phyloP scores from a whole-genome alignment of 2,113 vertebrate genomes.

The Cephalopholis sonnerati region DNA sequence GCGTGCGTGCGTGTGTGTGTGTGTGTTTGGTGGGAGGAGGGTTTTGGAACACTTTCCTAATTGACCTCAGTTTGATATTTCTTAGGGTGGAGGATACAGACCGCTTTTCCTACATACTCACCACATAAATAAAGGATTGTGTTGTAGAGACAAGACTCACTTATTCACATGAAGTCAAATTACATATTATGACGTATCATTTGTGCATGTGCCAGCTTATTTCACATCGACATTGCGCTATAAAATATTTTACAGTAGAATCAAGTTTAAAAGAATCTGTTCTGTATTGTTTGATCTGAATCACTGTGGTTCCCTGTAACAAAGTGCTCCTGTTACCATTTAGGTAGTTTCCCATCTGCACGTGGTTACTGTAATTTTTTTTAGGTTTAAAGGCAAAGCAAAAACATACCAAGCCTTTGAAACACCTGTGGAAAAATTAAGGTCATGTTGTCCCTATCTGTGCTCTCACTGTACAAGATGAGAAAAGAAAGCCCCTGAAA shows the following conservation, averaged over 20 bases:
- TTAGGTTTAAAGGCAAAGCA: constrained; percentile 49
- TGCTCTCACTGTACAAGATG: constrained; percentile 51
- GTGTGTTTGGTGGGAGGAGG: constrained; percentile 49
- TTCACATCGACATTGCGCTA: neutral
- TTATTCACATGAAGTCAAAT: constrained; percentile 22
- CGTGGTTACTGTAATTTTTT: constrained; percentile 42
- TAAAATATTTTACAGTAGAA: neutral
- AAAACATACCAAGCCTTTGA: constrained; percentile 38
- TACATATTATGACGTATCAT: neutral
- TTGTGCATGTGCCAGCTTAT: neutral
- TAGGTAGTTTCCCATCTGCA: constrained; percentile 55
- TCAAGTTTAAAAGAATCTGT: neutral
- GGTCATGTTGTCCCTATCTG: constrained; percentile 30
- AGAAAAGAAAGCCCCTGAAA: constrained; percentile 59
- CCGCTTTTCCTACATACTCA: constrained; percentile 33
- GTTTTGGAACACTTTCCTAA: constrained; percentile 55
- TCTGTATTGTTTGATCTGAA: constrained; percentile 16
- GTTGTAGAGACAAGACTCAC: neutral
- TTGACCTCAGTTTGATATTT: constrained; percentile 61
- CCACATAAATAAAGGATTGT: constrained; percentile 42
- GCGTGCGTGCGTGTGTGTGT: constrained; percentile 20
- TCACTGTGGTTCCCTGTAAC: constrained; percentile 26
- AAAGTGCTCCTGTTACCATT: constrained; percentile 45
- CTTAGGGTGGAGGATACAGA: constrained; percentile 47
- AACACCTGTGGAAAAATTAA: constrained; percentile 52